Base-by-base conservation (phyloP, 2,888 invertebrate genomes). In the Pristionchus maxplancki region DNA sequence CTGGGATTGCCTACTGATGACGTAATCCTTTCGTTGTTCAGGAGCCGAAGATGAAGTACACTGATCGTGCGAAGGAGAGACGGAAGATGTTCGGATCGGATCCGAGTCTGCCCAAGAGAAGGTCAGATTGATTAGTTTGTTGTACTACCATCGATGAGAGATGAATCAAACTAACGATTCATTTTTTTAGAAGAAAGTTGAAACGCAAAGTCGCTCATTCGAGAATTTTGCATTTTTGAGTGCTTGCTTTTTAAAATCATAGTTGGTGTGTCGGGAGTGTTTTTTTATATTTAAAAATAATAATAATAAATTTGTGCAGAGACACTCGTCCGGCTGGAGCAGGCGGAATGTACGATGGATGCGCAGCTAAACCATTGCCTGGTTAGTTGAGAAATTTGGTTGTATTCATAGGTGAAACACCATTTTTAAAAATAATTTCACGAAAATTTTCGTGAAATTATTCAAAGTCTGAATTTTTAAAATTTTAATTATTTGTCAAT, bases 1-100 rank as follows among this genome's bases (percentile, higher is more conserved):
- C 4, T 28, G 9, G 9, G 17, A 31, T 83, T 48, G 78, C 11
- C 5, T 44, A n/a, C 0, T 34, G 40, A 24, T 74, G 48, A 28
- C 74, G 17, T 44, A 58, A 58, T 78, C 6, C 28, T 48, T 37
- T 1, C 20, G 28, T 9, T 20, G n/a, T 83, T 13, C 2, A 88
- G 88, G 58, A 58, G 11, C 84, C 88, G 71, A 71, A 82, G 74
- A 44, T 50, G 81, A 48, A 88, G 53, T 90, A 89, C 89, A 58
- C 58, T 28, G 92, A 92, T 87, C 89, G 92, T 48, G 90, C 92
- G 17, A 89, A 87, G 11, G 53, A 84, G 24, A 89, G 92, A 53
- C 82, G 91, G n/a, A 89, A 90, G 81, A 83, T 86, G 37, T 88
- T 91, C 44, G 91, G 92, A 50, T 91, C 89, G 11, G 92, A 90